These are phyloP conservation scores for Reinhardtius hippoglossoides DNA, from an alignment of 2,113 vertebrate genomes.

Conservation along the genomic window DNA sequence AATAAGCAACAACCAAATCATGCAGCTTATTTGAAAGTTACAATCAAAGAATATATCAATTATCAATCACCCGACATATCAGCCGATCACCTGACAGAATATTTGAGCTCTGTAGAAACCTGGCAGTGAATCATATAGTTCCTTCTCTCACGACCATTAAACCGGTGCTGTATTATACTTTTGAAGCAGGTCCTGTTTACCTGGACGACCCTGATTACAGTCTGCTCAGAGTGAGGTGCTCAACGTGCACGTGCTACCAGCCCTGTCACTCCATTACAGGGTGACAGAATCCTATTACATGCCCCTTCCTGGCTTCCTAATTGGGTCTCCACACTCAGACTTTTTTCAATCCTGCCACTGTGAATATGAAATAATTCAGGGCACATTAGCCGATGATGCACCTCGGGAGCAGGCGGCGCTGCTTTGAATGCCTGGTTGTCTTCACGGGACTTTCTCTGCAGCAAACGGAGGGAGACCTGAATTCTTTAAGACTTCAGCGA, in stretches of 20 bases:
- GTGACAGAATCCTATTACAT: conserved; percentile 61
- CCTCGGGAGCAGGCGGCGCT: conserved; percentile 24
- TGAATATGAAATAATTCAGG: conserved; percentile 51
- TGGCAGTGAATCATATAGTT: too few species aligned
- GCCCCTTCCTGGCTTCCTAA: conserved; percentile 49
- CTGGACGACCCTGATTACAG: conserved; percentile 39
- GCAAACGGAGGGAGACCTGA: conserved; percentile 35
- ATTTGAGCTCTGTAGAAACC: too few species aligned
- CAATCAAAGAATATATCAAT: too few species aligned
- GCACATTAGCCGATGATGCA: conserved; percentile 48
- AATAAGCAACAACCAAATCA: too few species aligned
- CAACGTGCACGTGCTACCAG: conserved; percentile 52
- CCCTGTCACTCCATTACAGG: conserved; percentile 62
- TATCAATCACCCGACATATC: too few species aligned
- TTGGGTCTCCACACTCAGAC: conserved; percentile 48
- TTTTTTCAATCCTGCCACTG: conserved; percentile 44
- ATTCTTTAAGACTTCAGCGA: conserved; percentile 48
- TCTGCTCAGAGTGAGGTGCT: conserved; percentile 34
- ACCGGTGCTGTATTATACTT: too few species aligned
- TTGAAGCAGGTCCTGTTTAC: not conserved
- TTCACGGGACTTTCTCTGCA: conserved; percentile 27
- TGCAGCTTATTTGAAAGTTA: too few species aligned
- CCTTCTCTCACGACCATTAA: not conserved
- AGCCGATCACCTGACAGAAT: too few species aligned
- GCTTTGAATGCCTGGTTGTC: conserved; percentile 54